Base-by-base conservation (phyloP, 2,888 invertebrate genomes). In the Phytoseiulus persimilis region DNA sequence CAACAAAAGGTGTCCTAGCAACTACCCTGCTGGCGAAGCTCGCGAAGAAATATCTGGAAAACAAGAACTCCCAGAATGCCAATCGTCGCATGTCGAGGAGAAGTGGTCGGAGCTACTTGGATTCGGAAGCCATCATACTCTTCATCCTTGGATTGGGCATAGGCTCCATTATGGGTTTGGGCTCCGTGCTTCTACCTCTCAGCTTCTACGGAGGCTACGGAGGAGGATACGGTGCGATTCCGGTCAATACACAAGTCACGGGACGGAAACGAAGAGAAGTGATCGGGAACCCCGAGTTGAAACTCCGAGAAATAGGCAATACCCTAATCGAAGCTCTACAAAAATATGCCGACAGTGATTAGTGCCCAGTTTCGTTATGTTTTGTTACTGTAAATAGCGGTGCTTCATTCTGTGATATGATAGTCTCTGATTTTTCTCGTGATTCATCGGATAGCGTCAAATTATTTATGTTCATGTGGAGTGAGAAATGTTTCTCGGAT, bases 211-310 rank as follows among this genome's bases (percentile, higher is more conserved):
- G 87, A 3, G 87, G 87, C 6, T 87, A 87, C 33, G 87, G 87
- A 0, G 65, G 65, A 14, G 65, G 65, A 23, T 65, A 65, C 18
- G 87, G 39, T 9, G 45, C 87, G 32, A 32, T 87, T 33, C 87
- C 87, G 39, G 45, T 87, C 5, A 87, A 87, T 32, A 87, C 87
- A 6, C 87, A 87, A 32, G 87, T 87, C 23, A 87, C 87, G 11
- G 87, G 87, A 23, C 28, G 87, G 33, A 87, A 32, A 33, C 87
- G 87, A 39, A 87, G 87, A 87, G 87, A 87, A 11, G n/a, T 87
- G 0, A 23, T 0, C 28, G 45, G 23, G 9, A 33, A 87, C 0
- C 11, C 32, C n/a, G n/a, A 87, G 28, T 9, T n/a, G 32, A 87
- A 32, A 28, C 33, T 87, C 45, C 32, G 14, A 32, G n/a, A 45